Conservation (phyloP, 2,797 vertebrate genomes). For the Myotis vivesi region DNA sequence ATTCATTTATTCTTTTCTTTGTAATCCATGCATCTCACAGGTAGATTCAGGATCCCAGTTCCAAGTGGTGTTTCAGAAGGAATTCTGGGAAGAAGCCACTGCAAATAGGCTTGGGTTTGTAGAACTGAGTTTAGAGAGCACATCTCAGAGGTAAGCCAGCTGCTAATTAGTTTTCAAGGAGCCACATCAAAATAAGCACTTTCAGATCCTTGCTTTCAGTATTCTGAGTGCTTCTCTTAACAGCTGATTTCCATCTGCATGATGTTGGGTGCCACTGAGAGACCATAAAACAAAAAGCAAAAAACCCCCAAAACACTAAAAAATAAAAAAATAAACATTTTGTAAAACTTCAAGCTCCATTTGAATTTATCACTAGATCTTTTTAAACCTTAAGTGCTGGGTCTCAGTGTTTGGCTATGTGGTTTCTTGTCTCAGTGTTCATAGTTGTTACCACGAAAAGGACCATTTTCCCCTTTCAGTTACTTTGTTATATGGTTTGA, state of each 20-base stretch:
- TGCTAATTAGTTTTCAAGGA: conserved; percentile 31
- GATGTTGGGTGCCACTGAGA: background rate
- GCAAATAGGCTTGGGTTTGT: background rate
- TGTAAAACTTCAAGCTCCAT: background rate
- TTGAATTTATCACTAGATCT: background rate
- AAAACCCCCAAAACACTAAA: background rate
- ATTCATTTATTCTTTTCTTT: background rate
- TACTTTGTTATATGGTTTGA: background rate
- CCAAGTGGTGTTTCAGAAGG: background rate
- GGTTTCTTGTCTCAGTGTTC: conserved; percentile 3
- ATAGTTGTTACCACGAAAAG: background rate
- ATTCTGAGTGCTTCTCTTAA: background rate
- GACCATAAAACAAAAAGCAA: background rate
- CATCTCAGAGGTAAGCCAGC: background rate
- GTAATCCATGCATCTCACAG: background rate
- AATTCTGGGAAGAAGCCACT: background rate
- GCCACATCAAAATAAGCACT: background rate
- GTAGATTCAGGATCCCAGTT: background rate
- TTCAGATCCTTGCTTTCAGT: conserved; percentile 20
- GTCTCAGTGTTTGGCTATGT: background rate
- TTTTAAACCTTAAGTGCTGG: background rate
- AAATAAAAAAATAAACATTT: background rate
- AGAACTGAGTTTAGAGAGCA: background rate
- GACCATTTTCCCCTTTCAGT: background rate
- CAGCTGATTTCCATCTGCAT: background rate